These are phyloP conservation scores for Reticulitermes lucifugus DNA, from an alignment of 2,888 invertebrate species.

Conservation along the genomic window DNA sequence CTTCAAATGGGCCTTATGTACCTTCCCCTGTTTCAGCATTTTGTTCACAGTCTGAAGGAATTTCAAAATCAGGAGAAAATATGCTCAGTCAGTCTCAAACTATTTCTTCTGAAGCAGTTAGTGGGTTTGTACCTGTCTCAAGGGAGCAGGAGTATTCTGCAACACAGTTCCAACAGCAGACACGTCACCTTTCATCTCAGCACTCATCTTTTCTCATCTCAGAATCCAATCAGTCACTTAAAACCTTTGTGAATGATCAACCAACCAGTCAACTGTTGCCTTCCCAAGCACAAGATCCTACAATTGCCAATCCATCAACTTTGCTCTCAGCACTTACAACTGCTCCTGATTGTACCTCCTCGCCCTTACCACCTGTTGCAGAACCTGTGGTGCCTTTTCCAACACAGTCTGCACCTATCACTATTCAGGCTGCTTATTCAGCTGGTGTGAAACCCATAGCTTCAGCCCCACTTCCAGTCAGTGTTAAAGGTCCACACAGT, in stretches of 20 bases:
- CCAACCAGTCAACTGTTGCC: neutral
- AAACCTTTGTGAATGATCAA: neutral
- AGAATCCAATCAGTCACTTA: neutral
- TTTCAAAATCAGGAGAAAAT: neutral
- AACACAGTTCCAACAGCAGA: slow-evolving; percentile 28
- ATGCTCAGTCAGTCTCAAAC: neutral
- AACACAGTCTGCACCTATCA: neutral
- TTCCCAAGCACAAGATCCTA: neutral
- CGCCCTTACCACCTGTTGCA: slow-evolving; percentile 63
- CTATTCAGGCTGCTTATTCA: neutral
- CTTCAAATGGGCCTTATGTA: slow-evolving; percentile 9
- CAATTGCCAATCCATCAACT: slow-evolving; percentile 65
- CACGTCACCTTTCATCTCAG: slow-evolving; percentile 16
- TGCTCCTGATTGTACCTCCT: slow-evolving; percentile 77
- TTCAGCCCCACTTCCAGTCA: neutral
- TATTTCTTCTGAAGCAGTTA: slow-evolving; percentile 2
- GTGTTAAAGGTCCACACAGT: neutral
- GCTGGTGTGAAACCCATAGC: neutral
- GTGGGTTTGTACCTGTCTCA: slow-evolving; percentile 37
- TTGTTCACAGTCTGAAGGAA: neutral
- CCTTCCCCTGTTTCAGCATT: neutral
- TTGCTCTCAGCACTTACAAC: slow-evolving; percentile 80
- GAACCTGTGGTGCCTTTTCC: neutral
- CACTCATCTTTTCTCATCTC: neutral
- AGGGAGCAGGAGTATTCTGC: slow-evolving; percentile 24